Evolutionary conservation across 2,888 invertebrate genomes (phyloP).

Genomic region (Ophioninae sp.): DNA sequence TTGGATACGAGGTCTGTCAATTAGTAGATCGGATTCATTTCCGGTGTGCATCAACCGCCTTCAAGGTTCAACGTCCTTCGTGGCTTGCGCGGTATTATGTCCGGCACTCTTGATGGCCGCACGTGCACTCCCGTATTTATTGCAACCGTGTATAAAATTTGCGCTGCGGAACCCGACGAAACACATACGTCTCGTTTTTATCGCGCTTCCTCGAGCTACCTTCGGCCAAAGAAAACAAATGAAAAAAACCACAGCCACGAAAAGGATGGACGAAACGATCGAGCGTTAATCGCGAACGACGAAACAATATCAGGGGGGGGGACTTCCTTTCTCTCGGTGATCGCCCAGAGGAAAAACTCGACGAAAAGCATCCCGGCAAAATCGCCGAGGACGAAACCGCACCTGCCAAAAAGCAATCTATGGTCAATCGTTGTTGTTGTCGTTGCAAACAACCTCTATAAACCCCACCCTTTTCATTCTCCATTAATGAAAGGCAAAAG

Average conservation of each 20-base stretch:
- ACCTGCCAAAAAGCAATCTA: conserved; percentile 72
- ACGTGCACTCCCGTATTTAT: conserved; percentile 7
- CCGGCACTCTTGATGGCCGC: neutral
- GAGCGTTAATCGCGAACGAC: conserved; percentile 42
- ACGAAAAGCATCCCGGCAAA: conserved; percentile 63
- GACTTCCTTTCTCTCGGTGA: conserved; percentile 31
- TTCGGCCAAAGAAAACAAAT: neutral
- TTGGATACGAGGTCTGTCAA: conserved; percentile 56
- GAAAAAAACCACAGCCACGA: neutral
- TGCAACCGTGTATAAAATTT: neutral
- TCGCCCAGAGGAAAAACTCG: conserved; percentile 65
- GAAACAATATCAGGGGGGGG: conserved; percentile 59
- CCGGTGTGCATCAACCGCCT: conserved; percentile 21
- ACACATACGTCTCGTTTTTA: neutral
- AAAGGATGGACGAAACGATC: neutral
- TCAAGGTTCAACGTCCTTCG: neutral
- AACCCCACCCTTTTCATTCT: conserved; percentile 41
- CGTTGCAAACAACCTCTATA: conserved; percentile 17
- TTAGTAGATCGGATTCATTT: conserved; percentile 61
- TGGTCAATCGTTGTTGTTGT: conserved; percentile 59
- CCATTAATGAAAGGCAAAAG: conserved; percentile 71
- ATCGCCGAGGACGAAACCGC: conserved; percentile 51
- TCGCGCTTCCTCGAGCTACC: neutral
- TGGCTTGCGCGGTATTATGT: neutral
- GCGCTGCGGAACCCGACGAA: neutral